Evolutionary conservation across 2,113 vertebrate genomes (phyloP).

Genomic region (Oreocharis arfaki): DNA sequence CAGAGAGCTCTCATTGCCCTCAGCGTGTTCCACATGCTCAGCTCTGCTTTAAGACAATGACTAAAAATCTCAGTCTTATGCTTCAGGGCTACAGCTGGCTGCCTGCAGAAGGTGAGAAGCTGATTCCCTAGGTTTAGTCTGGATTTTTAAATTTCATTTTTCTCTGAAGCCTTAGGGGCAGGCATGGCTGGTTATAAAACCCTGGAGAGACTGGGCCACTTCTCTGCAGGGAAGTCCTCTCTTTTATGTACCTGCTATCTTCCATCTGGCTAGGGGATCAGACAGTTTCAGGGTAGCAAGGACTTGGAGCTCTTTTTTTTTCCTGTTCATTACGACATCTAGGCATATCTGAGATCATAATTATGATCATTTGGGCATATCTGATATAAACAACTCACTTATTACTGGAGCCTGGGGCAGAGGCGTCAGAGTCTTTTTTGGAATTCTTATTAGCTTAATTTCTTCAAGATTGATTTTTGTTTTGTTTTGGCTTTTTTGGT

Average conservation of each 20-base stretch:
- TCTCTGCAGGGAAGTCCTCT: background rate
- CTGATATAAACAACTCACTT: background rate
- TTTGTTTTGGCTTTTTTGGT: background rate
- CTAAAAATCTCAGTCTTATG: background rate
- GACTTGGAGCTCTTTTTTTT: background rate
- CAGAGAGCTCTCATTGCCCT: background rate
- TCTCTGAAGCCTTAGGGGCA: background rate
- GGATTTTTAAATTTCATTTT: background rate
- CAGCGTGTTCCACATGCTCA: background rate
- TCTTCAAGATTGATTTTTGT: background rate
- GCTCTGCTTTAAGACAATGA: background rate
- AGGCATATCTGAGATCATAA: background rate
- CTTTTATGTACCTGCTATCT: background rate
- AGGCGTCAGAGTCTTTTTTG: background rate
- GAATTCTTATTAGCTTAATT: background rate
- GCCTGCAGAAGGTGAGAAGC: background rate
- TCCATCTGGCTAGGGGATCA: background rate
- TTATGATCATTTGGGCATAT: constrained; percentile 15
- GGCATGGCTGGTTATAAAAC: background rate
- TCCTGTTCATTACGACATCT: background rate
- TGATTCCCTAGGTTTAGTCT: background rate
- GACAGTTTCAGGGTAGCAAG: background rate
- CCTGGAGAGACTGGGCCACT: background rate
- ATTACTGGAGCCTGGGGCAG: background rate
- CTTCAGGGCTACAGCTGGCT: constrained; percentile 9